Base-by-base conservation (phyloP, 2,113 vertebrate genomes). In the Notarius quadriscutis region DNA sequence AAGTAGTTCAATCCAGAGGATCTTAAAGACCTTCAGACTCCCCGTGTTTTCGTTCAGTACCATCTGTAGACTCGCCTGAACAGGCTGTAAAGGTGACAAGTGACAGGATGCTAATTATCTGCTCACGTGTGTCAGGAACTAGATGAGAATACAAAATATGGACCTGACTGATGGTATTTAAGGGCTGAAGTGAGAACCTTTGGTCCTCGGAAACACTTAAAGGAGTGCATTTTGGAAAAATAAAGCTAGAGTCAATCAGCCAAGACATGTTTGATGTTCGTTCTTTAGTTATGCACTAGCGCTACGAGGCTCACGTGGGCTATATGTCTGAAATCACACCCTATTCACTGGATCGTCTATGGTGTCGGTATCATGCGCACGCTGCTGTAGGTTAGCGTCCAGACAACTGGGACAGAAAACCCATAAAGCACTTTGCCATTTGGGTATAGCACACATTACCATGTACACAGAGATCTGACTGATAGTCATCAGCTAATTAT, bases 251-350 rank as follows among this genome's bases (percentile, higher is more conserved):
- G 17, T 81, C 27, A 60, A 41, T 60, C 58, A 51, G 9, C 22
- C 34, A 65, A 27, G 41, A 12, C 20, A 27, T 53, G 48, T 17
- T 65, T 83, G 60, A 41, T 51, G 62, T 5, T 67, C 22, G 41
- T 51, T 51, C 25, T 60, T 81, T 81, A 60, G 0, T 62, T 62
- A 12, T 51, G 62, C 84, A 86, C 48, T 72, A 89, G 88, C 87
- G 22, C 14, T n/a, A 57, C n/a, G 4, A 57, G 74, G 8, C 48
- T 77, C 25, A 51, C 51, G 74, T 51, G 48, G 11, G 10, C 74
- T 50, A 20, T 48, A 74, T 14, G 50, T 57, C n/a, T 81, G 57
- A 81, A 81, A 81, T 81, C 79, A 41, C 57, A 62, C 27, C 79
- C 30, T 27, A 17, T 27, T 55, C 51, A 55, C 51, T 79, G 17